Evolutionary conservation across 2,797 vertebrate species (phyloP).

Genomic region (Hafferia zeledoni): DNA sequence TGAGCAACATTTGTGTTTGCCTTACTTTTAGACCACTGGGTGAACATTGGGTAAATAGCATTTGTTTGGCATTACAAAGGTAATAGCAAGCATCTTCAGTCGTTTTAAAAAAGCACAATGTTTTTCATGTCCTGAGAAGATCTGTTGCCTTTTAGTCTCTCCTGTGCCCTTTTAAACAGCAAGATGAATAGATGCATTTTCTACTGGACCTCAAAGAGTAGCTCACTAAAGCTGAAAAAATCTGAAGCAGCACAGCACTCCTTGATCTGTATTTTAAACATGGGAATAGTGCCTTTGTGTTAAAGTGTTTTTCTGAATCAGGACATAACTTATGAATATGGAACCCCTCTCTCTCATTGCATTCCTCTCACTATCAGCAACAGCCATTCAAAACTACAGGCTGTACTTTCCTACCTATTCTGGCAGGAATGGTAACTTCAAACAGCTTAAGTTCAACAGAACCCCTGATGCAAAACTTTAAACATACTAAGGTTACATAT

Average conservation of each 20-base stretch:
- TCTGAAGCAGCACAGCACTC: background rate
- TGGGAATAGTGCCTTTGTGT: background rate
- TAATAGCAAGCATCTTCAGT: background rate
- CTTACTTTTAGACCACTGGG: background rate
- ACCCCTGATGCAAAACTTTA: slow-evolving; percentile 41
- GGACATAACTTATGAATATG: background rate
- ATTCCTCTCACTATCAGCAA: background rate
- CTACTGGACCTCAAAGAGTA: background rate
- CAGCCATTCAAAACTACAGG: background rate
- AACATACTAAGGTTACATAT: slow-evolving; percentile 15
- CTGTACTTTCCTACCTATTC: background rate
- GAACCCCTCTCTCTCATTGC: background rate
- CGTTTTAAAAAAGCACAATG: background rate
- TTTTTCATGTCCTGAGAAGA: slow-evolving; percentile 2
- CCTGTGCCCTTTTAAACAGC: background rate
- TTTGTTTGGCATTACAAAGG: background rate
- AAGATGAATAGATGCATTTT: background rate
- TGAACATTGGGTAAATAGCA: background rate
- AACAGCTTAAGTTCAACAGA: slow-evolving; percentile 64
- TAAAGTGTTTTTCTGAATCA: slow-evolving; percentile 31
- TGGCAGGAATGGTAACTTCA: slow-evolving; percentile 58
- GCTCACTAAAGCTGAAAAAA: background rate
- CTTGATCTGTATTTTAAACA: background rate
- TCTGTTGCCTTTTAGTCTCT: background rate
- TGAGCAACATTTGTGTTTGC: background rate